These are phyloP conservation scores for Yoshiicerus persimilis DNA, from an alignment of 1,140 invertebrate species.

Conservation along the genomic window DNA sequence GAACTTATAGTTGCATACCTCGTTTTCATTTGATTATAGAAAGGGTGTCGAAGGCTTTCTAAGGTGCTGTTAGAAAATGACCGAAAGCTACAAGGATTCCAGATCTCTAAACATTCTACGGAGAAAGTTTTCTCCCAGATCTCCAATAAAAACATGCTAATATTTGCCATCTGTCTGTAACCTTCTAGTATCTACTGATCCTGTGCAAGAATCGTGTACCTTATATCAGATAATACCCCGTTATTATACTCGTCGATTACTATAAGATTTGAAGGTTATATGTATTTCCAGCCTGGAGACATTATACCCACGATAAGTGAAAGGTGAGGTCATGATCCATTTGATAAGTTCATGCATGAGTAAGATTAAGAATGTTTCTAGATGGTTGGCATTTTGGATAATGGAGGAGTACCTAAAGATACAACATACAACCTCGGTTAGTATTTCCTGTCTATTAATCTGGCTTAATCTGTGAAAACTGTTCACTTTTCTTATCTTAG, in stretches of 20 bases:
- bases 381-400: too few species aligned
- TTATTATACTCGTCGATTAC: neutral
- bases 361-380: too few species aligned
- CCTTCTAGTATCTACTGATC: neutral
- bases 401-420: too few species aligned
- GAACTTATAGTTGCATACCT: neutral
- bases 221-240: neutral
- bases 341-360: too few species aligned
- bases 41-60: neutral
- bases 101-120: neutral
- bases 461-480: too few species aligned
- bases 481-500: too few species aligned
- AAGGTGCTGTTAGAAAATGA: neutral
- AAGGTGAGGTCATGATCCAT: too few species aligned
- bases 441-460: too few species aligned
- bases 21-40: neutral
- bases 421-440: too few species aligned
- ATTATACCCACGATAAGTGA: neutral
- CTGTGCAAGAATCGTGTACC: neutral
- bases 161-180: neutral
- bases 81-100: neutral
- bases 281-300: neutral
- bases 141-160: neutral
- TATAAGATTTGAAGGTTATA: neutral
- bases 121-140: neutral